Base-by-base conservation (phyloP, 2,113 vertebrate species). In the Neofelis nebulosa region DNA sequence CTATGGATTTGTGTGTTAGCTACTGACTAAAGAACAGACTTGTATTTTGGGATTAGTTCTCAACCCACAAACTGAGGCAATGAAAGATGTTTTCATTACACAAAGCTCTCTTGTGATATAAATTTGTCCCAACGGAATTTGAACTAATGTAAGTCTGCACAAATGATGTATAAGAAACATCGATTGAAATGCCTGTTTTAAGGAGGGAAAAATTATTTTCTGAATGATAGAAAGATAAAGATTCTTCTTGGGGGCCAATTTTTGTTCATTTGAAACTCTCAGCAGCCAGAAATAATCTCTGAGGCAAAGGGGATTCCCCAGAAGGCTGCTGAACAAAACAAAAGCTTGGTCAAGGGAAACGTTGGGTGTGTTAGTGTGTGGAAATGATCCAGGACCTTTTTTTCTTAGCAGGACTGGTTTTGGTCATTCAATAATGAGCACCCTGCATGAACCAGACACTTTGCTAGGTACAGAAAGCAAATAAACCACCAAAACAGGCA, bases 271-370 rank as follows among this genome's bases (percentile, higher is more conserved):
- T 61, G 29, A 82, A 97, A 83, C 0, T 27, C 8, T 87, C 57
- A 94, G 29, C 79, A 78, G 65, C 81, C 13, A 95, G 91, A 93
- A 93, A 94, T 89, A 92, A 83, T 36, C 23, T 92, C 84, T 95
- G 57, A 95, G 71, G n/a, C 48, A 95, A 63, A 81, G 69, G 81
- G 89, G 29, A 95, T 76, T 96, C 21, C 79, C 89, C 96, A 94
- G 13, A 95, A 88, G 27, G 0, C 76, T 95, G 45, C 41, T 93
- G 33, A 97, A 71, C 65, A 87, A 96, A 83, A 74, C 16, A 85
- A 81, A 94, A 94, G 25, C 45, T 94, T 97, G 91, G 48, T 78
- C 81, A 91, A 57, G 41, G 69, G 86, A 97, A 95, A 95, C 65
- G n/a, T 33, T 55, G 83, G 27, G 14, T 41, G 33, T 89, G 74